Evolutionary conservation across 2,888 invertebrate species (phyloP), one percentile per base, ranked within the genome.

Genomic region (Synergus gifuensis): DNA sequence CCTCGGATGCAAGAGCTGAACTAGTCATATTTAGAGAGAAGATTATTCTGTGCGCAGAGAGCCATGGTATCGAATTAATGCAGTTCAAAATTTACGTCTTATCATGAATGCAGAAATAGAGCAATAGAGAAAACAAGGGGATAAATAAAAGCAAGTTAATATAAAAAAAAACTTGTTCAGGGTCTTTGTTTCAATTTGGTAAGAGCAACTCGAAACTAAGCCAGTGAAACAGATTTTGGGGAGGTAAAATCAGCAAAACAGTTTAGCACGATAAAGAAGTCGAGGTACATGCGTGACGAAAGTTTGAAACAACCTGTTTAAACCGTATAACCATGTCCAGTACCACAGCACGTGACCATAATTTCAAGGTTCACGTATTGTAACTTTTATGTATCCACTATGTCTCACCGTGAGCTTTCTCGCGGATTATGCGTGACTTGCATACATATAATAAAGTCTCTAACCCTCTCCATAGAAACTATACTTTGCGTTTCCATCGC

Each of bases 291-390:
- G 78, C 83, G 83, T 83, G 83, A 83, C 81, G 81, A 80, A 83
- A 80, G 80, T 82, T 80, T 82, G 58, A 77, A 82, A 83, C 78
- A 77, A 78, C 64, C 73, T 82, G 83, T 84, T 84, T 81, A 83
- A 83, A 83, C 83, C 82, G 82, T 86, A 54, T 54, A 86, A 87
- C 86, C 86, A 86, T 86, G 87, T 84, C 83, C 84, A 82, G 87
- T 87, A 87, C 83, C 84, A 79, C 84, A 82, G 88, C 88, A 87
- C 89, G 89, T 89, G 89, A 89, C 85, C 85, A 87, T 89, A 89
- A 89, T 89, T 83, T 83, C 84, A 86, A 85, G 79, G 81, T 42
- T 8, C 40, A 42, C 9, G 42, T 42, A 42, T 66, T 14, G 73
- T 73, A 16, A 44, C 46, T 28, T 54, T 28, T 22, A 46, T 49